Conservation (phyloP, 2,113 vertebrate species). For the Toxostoma redivivum region DNA sequence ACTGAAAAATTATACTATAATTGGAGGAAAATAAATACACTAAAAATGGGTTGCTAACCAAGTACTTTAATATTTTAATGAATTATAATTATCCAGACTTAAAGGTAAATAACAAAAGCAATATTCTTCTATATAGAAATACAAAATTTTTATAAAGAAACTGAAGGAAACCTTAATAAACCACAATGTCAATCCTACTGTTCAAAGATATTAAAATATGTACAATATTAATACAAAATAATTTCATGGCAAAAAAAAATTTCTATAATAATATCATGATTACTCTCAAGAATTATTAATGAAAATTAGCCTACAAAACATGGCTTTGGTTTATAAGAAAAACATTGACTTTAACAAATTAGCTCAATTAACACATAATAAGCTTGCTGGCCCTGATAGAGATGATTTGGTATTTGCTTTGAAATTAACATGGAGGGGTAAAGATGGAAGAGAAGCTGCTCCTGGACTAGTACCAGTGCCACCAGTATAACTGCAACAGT, state of each 20-base stretch:
- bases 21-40: not conserved
- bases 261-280: not conserved
- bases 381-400: not conserved
- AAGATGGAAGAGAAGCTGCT: not conserved
- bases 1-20: not conserved
- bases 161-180: not conserved
- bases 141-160: not conserved
- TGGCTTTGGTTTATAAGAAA: not conserved
- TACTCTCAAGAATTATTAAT: not conserved
- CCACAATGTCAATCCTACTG: not conserved
- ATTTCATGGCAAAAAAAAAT: not conserved
- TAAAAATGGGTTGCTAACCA: not conserved
- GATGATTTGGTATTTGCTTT: not conserved
- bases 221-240: not conserved
- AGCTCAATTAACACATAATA: not conserved
- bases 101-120: not conserved
- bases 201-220: not conserved
- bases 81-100: not conserved
- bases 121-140: not conserved
- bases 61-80: not conserved
- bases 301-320: not conserved
- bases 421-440: not conserved
- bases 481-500: not conserved
- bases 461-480: not conserved
- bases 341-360: not conserved